Conservation (phyloP, 2,113 vertebrate genomes). For the Pygoscelis adeliae region DNA sequence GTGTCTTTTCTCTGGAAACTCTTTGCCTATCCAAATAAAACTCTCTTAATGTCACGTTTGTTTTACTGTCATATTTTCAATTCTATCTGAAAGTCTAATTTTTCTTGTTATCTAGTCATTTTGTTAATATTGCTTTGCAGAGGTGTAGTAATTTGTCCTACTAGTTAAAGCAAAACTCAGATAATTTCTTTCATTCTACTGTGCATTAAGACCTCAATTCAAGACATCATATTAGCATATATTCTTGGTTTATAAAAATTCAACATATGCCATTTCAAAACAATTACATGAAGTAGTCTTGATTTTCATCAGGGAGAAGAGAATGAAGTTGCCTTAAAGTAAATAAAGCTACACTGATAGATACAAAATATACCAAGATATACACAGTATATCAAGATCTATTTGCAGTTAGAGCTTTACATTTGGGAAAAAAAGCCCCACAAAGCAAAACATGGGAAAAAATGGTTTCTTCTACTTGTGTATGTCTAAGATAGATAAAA, state of each 20-base stretch:
- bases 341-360: not conserved
- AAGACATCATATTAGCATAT: not conserved
- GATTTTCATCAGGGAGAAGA: not conserved
- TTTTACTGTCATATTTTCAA: not conserved
- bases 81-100: not conserved
- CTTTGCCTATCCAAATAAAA: not conserved
- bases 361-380: not conserved
- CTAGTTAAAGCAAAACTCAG: not conserved
- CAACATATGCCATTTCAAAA: not conserved
- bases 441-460: not conserved
- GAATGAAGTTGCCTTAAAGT: not conserved
- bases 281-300: not conserved
- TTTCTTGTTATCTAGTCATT: not conserved
- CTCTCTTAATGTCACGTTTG: not conserved
- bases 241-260: not conserved
- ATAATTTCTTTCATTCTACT: not conserved
- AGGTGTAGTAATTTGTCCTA: not conserved
- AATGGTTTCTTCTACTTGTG: not conserved
- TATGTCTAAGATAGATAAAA: not conserved
- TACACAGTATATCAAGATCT: not conserved
- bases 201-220: not conserved
- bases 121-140: not conserved
- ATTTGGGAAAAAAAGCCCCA: not conserved
- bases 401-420: not conserved
- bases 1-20: not conserved